These are phyloP conservation scores for Alauda arvensis DNA, from an alignment of 2,797 vertebrate species.

Conservation along the genomic window DNA sequence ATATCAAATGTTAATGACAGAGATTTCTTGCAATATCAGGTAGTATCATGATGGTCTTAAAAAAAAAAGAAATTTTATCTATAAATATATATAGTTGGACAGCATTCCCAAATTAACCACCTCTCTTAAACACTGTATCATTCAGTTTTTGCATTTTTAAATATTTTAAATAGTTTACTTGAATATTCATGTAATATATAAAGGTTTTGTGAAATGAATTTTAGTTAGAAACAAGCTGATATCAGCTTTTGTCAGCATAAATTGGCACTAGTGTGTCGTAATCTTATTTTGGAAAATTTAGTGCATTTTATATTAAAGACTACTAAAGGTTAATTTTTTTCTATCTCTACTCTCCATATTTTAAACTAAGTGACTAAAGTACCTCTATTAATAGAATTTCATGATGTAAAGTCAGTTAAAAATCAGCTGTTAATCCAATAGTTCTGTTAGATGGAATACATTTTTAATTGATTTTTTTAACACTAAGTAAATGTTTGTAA, in stretches of 20 bases:
- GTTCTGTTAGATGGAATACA: slow-evolving; percentile 69
- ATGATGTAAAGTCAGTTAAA: slow-evolving; percentile 70
- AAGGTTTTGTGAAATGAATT: slow-evolving; percentile 78
- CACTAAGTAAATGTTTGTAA: slow-evolving; percentile 70
- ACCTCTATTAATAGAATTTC: slow-evolving; percentile 72
- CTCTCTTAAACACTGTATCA: slow-evolving; percentile 72
- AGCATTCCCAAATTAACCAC: slow-evolving; percentile 68
- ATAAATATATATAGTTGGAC: slow-evolving; percentile 45
- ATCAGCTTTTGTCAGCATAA: slow-evolving; percentile 72
- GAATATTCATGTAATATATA: slow-evolving; percentile 80
- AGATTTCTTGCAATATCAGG: slow-evolving; percentile 45
- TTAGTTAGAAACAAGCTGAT: slow-evolving; percentile 82
- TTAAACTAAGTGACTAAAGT: slow-evolving; percentile 72
- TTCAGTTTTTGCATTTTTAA: slow-evolving; percentile 68
- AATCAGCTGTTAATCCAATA: slow-evolving; percentile 72
- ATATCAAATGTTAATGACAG: slow-evolving; percentile 38
- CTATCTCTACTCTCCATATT: slow-evolving; percentile 71
- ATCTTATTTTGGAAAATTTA: slow-evolving; percentile 77
- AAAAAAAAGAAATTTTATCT: slow-evolving; percentile 48
- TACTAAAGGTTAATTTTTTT: slow-evolving; percentile 76
- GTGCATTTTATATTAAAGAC: slow-evolving; percentile 80
- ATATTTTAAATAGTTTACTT: slow-evolving; percentile 74
- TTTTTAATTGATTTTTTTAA: slow-evolving; percentile 68
- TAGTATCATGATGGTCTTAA: slow-evolving; percentile 66
- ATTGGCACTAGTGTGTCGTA: slow-evolving; percentile 74